Conservation (phyloP, 2,888 invertebrate genomes). For the Portevinia maculata region DNA sequence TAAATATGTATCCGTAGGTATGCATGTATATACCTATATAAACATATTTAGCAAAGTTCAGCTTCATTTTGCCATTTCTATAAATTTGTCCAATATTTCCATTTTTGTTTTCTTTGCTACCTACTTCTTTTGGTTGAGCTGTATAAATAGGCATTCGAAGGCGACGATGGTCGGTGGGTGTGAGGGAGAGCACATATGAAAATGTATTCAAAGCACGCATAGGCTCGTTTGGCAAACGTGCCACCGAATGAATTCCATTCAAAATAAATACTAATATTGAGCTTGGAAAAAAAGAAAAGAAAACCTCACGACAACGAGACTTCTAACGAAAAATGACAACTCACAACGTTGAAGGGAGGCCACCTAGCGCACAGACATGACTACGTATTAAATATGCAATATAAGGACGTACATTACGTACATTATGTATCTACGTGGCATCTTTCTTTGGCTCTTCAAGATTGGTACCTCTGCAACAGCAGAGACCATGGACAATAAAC, state of each 20-base stretch:
- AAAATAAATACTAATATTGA: slow-evolving; percentile 71
- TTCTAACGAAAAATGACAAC: slow-evolving; percentile 55
- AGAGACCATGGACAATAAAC: slow-evolving; percentile 56
- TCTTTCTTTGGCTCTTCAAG: slow-evolving; percentile 30
- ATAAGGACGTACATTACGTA: slow-evolving; percentile 59
- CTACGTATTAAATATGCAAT: slow-evolving; percentile 71
- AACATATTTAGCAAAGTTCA: slow-evolving; percentile 61
- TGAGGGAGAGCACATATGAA: slow-evolving; percentile 55
- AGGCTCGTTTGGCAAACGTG: slow-evolving; percentile 82
- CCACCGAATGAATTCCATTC: slow-evolving; percentile 78
- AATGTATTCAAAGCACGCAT: slow-evolving; percentile 82
- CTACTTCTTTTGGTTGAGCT: no score
- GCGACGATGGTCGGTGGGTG: not conserved
- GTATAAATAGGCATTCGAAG: no score
- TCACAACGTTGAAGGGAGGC: slow-evolving; percentile 41
- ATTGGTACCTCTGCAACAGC: slow-evolving; percentile 22
- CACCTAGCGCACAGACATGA: slow-evolving; percentile 58
- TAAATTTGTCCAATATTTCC: slow-evolving; percentile 57
- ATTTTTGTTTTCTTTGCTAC: slow-evolving; percentile 15
- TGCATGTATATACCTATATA: no score
- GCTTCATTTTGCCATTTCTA: slow-evolving; percentile 66
- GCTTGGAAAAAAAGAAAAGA: slow-evolving; percentile 16
- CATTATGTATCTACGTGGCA: slow-evolving; percentile 52
- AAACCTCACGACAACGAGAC: slow-evolving; percentile 49
- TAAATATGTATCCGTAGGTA: slow-evolving; percentile 47